These are phyloP conservation scores for Threskiornis aethiopicus DNA, from an alignment of 2,797 vertebrate genomes.

Conservation along the genomic window DNA sequence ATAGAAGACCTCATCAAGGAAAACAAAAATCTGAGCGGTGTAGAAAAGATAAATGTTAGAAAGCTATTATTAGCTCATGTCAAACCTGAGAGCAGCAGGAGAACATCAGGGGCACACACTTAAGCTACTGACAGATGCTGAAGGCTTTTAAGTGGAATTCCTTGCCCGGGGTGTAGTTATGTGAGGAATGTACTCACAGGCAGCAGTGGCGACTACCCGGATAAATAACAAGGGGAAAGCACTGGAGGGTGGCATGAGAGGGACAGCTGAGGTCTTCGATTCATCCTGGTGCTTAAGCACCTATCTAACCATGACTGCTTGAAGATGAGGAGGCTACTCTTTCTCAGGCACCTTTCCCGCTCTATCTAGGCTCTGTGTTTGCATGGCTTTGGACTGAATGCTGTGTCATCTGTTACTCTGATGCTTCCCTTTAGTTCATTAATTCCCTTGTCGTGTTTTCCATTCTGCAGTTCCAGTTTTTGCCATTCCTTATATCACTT, in stretches of 20 bases:
- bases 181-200: not conserved
- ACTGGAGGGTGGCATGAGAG: not conserved
- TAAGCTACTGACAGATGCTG: not conserved
- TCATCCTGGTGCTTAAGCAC: not conserved
- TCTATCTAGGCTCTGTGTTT: not conserved
- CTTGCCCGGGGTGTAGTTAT: not conserved
- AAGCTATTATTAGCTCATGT: conserved; percentile 38
- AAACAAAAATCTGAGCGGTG: not conserved
- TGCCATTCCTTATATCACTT: not conserved
- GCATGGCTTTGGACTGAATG: not conserved
- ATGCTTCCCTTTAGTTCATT: not conserved
- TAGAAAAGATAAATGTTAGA: not conserved
- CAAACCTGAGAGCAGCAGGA: not conserved
- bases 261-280: not conserved
- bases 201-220: not conserved
- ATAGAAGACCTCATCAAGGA: not conserved
- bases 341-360: not conserved
- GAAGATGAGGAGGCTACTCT: not conserved
- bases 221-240: not conserved
- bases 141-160: conserved; percentile 43
- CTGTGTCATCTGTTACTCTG: not conserved
- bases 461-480: not conserved
- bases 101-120: not conserved
- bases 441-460: not conserved
- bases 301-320: not conserved